Conservation (phyloP, 2,888 invertebrate species). For the Stenodera caucasica region DNA sequence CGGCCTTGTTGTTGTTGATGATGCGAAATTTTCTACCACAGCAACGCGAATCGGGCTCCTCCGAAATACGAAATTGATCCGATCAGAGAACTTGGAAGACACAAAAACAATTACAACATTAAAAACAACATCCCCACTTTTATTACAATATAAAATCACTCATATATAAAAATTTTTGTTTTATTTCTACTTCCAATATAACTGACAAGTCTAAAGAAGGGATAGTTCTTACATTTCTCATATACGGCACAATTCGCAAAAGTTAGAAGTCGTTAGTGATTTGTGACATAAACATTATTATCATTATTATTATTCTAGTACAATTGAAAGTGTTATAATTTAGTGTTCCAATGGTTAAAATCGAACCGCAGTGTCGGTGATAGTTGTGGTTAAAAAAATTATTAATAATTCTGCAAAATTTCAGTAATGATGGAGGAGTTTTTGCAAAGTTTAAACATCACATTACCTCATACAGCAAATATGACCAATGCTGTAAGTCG, state of each 20-base stretch:
- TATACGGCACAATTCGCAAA: slow-evolving; percentile 31
- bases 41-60: no score
- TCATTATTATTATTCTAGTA: no score
- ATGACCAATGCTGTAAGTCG: neutral
- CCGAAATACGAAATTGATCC: no score
- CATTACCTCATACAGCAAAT: neutral
- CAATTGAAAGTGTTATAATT: neutral
- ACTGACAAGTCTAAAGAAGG: slow-evolving; percentile 10
- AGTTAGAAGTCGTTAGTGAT: slow-evolving; percentile 32
- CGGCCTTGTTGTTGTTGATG: no score
- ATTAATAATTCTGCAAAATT: neutral
- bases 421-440: neutral
- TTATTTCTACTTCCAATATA: neutral
- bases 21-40: no score
- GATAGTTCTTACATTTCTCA: slow-evolving; percentile 19
- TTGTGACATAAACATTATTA: slow-evolving; percentile 10
- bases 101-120: neutral
- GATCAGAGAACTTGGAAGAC: no score
- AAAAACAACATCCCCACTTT: neutral
- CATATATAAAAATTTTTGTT: neutral
- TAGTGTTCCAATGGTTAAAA: neutral
- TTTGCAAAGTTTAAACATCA: neutral
- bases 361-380: neutral
- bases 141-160: neutral
- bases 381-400: neutral